Percentiles rank a stretch among this genome's conserved stretches.
Evolutionary conservation across 1,140 invertebrate genomes (phyloP).

Genomic region (Halesus radiatus): DNA sequence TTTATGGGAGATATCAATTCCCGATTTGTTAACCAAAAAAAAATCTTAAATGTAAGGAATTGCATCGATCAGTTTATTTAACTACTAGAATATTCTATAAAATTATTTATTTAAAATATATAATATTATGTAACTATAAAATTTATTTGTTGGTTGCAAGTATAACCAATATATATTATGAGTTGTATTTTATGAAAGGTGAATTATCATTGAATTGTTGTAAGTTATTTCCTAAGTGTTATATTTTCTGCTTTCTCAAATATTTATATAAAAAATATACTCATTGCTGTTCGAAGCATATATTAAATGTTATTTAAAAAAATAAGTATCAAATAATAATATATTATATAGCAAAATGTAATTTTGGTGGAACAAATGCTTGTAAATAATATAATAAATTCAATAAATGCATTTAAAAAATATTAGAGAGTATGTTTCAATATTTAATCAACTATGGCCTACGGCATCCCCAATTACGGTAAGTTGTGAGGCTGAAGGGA

Average conservation of each 20-base stretch:
- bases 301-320: slow-evolving; percentile 50
- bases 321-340: slow-evolving; percentile 27
- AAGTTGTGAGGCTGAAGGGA: no score
- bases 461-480: no score
- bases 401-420: slow-evolving; percentile 14
- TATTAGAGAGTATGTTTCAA: no score
- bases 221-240: slow-evolving; percentile 28
- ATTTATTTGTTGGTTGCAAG: slow-evolving; percentile 12
- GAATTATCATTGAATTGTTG: background rate
- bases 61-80: background rate
- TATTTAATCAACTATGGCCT: no score
- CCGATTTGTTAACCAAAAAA: slow-evolving; percentile 35
- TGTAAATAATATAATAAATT: slow-evolving; percentile 48
- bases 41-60: slow-evolving; percentile 28
- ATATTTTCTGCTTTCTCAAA: slow-evolving; percentile 53
- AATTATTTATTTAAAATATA: background rate
- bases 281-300: slow-evolving; percentile 53
- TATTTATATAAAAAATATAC: slow-evolving; percentile 44
- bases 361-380: slow-evolving; percentile 46
- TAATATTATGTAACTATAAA: slow-evolving; percentile 7
- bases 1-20: slow-evolving; percentile 45
- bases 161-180: background rate
- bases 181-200: slow-evolving; percentile 22
- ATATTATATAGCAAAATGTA: slow-evolving; percentile 20
- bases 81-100: no score